Conservation (phyloP, 2,888 invertebrate genomes). For the Poecilus cupreus region DNA sequence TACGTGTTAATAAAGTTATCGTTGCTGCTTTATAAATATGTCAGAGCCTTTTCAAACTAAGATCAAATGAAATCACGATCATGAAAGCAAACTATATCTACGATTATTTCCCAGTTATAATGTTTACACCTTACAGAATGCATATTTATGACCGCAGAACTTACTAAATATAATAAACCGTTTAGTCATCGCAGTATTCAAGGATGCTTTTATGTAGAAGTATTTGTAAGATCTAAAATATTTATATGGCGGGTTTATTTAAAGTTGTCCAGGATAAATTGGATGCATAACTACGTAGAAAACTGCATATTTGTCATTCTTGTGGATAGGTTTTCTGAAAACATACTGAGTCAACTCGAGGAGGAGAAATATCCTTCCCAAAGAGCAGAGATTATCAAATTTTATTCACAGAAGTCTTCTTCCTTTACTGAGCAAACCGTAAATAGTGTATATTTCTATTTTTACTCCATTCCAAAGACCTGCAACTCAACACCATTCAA, state of each 20-base stretch:
- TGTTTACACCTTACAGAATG: not conserved
- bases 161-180: not conserved
- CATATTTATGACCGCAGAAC: not conserved
- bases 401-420: too few species aligned
- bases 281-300: slow-evolving; percentile 15
- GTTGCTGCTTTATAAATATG: not conserved
- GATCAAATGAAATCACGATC: not conserved
- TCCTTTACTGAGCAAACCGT: too few species aligned
- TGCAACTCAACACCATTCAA: not conserved
- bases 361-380: too few species aligned
- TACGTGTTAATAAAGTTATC: not conserved
- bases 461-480: too few species aligned
- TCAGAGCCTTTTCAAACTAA: not conserved
- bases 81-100: not conserved
- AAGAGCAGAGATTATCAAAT: too few species aligned
- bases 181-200: slow-evolving; percentile 11
- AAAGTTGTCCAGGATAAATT: slow-evolving; percentile 18
- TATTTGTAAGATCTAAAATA: not conserved
- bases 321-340: slow-evolving; percentile 2
- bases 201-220: not conserved
- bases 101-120: not conserved
- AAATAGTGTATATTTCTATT: too few species aligned
- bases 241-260: slow-evolving; percentile 17
- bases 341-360: not conserved
- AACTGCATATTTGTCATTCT: slow-evolving; percentile 35